Evolutionary conservation across 2,797 vertebrate species (phyloP).

Genomic region (Catostomus latipinnis): DNA sequence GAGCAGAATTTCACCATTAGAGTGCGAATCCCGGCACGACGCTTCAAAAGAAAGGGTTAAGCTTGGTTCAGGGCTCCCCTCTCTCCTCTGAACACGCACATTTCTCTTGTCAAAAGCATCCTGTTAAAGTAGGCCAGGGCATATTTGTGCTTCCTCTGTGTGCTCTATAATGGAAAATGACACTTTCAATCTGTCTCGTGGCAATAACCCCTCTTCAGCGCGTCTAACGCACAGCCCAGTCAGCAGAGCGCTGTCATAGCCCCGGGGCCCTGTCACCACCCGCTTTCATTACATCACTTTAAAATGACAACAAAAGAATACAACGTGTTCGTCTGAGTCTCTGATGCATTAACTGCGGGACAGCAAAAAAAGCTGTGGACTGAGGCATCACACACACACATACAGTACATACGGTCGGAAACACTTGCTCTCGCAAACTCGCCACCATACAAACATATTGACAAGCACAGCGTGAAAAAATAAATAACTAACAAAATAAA

Average conservation of each 20-base stretch:
- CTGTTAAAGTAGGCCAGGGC: constrained; percentile 76
- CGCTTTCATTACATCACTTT: constrained; percentile 82
- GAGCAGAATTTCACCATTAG: not conserved
- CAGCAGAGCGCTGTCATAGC: constrained; percentile 73
- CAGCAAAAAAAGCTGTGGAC: constrained; percentile 4
- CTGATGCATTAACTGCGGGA: constrained; percentile 72
- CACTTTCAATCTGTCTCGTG: constrained; percentile 85
- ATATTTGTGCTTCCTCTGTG: constrained; percentile 51
- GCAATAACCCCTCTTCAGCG: constrained; percentile 77
- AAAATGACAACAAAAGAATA: constrained; percentile 81
- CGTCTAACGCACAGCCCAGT: constrained; percentile 69
- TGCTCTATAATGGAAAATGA: constrained; percentile 81
- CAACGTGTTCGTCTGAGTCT: constrained; percentile 68
- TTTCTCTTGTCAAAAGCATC: constrained; percentile 74
- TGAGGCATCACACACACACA: constrained; percentile 53
- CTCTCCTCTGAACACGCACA: constrained; percentile 53
- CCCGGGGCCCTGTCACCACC: constrained; percentile 54
- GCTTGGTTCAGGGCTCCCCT: constrained; percentile 19
- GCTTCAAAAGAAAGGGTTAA: constrained; percentile 35
- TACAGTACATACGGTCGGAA: not conserved
- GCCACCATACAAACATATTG: constrained; percentile 4
- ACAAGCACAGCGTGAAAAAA: constrained; percentile 32
- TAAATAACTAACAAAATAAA: constrained; percentile 30
- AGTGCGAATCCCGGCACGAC: not conserved
- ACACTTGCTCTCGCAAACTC: not conserved